These are phyloP conservation scores for Lepidocyrtoides sp. DNA, from an alignment of 2,888 invertebrate species.

Conservation along the genomic window DNA sequence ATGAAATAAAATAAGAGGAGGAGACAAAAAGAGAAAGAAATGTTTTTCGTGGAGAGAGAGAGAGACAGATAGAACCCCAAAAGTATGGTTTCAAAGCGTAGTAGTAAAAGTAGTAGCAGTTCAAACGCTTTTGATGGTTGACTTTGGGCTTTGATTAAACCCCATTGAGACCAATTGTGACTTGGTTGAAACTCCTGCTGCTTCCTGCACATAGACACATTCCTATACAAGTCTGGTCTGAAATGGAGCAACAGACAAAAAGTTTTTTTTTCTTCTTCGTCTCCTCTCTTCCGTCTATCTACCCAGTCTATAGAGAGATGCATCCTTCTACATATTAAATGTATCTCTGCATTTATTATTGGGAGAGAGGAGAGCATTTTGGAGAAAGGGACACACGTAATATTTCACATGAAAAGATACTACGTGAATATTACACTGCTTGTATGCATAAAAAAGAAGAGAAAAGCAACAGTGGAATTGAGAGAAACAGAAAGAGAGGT, in stretches of 20 bases:
- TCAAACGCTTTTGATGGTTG: constrained; percentile 80
- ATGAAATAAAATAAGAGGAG: constrained; percentile 14
- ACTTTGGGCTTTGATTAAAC: constrained; percentile 80
- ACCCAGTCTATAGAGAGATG: neutral
- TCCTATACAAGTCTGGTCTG: neutral
- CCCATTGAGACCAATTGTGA: constrained; percentile 81
- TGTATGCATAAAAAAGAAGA: neutral
- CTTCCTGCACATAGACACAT: neutral
- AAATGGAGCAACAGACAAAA: constrained; percentile 57
- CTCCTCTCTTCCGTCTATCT: neutral
- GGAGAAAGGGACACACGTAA: constrained; percentile 49
- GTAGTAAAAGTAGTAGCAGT: neutral
- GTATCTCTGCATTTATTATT: constrained; percentile 47
- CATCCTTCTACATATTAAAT: constrained; percentile 10
- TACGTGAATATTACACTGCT: constrained; percentile 48
- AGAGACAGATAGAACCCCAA: constrained; percentile 68
- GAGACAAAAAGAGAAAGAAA: constrained; percentile 43
- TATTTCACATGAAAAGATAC: constrained; percentile 50
- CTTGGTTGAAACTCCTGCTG: constrained; percentile 14
- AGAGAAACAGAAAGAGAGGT: neutral
- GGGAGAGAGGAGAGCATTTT: neutral
- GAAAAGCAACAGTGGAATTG: neutral
- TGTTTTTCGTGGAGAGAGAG: neutral
- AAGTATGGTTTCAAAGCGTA: constrained; percentile 75
- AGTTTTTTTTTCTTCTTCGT: neutral